These are phyloP conservation scores for Conchocele bisecta DNA, from an alignment of 2,888 invertebrate genomes.

Conservation along the genomic window DNA sequence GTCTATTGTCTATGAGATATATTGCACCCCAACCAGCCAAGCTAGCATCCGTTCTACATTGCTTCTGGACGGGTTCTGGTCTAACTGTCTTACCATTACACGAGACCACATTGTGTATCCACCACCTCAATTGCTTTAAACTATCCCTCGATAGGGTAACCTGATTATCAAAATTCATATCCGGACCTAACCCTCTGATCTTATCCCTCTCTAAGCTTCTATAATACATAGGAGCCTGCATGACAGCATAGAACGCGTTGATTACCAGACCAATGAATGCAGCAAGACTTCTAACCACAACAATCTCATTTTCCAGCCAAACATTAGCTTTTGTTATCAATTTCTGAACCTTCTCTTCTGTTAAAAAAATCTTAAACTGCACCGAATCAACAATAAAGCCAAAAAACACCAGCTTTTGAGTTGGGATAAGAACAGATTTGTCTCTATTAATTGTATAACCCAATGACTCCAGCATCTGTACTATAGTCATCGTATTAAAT, in stretches of 20 bases:
- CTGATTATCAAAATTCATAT: conserved; percentile 13
- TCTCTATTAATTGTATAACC: conserved; percentile 42
- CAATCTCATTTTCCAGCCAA: not conserved
- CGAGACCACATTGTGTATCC: conserved; percentile 5
- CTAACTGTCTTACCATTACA: conserved; percentile 36
- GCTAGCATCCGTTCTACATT: conserved; percentile 31
- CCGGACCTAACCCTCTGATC: conserved; percentile 7
- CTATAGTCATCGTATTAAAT: conserved; percentile 13
- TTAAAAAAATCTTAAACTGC: conserved; percentile 30
- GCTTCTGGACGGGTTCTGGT: conserved; percentile 8
- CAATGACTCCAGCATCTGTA: conserved; percentile 25
- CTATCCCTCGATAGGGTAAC: not conserved
- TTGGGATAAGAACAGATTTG: conserved; percentile 30
- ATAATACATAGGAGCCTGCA: conserved; percentile 40
- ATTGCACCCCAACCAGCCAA: conserved; percentile 17
- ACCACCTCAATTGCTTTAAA: conserved; percentile 10
- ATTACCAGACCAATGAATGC: conserved; percentile 23
- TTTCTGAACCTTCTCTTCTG: conserved; percentile 35
- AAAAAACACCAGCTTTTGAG: conserved; percentile 35
- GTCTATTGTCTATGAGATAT: not conserved
- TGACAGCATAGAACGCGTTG: conserved; percentile 21
- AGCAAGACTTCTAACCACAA: conserved; percentile 27
- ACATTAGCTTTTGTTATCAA: conserved; percentile 15
- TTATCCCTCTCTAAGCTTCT: conserved; percentile 34
- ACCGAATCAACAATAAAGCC: conserved; percentile 38